phyloP scores from a whole-genome alignment of 2,888 invertebrate species.

The Mechanitis messenoides region DNA sequence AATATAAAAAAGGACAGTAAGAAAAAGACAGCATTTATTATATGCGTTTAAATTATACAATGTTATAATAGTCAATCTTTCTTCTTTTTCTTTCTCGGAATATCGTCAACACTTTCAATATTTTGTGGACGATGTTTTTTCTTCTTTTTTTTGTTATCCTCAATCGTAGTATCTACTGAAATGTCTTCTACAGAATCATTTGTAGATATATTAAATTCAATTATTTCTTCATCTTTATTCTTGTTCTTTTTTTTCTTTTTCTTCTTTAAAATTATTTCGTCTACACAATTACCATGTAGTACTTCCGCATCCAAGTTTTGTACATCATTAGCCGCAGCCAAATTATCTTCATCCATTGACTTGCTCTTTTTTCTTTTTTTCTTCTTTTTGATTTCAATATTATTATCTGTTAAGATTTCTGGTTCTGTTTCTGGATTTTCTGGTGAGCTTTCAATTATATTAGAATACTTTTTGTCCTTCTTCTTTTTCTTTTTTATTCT shows the following conservation, averaged over 20 bases:
- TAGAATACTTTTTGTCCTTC: constrained; percentile 24
- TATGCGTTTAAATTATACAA: no score
- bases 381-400: constrained; percentile 34
- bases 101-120: constrained; percentile 18
- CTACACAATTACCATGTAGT: not conserved
- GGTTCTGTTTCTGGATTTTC: constrained; percentile 1
- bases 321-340: not conserved
- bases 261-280: constrained; percentile 13
- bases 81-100: constrained; percentile 37
- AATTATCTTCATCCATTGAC: not conserved
- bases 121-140: constrained; percentile 19
- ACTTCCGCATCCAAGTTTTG: not conserved
- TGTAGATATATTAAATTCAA: not conserved
- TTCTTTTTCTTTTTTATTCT: constrained; percentile 10
- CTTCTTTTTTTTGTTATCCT: constrained; percentile 24
- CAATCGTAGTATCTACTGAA: not conserved
- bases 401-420: constrained; percentile 14
- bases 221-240: constrained; percentile 20
- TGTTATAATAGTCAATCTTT: constrained; percentile 4
- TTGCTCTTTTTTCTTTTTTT: constrained; percentile 27
- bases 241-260: constrained; percentile 14
- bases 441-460: constrained; percentile 16
- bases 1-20: no score
- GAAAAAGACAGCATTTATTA: no score
- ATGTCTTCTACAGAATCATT: not conserved